Conservation (phyloP, 2,888 invertebrate genomes). For the Argyresthia goedartella region DNA sequence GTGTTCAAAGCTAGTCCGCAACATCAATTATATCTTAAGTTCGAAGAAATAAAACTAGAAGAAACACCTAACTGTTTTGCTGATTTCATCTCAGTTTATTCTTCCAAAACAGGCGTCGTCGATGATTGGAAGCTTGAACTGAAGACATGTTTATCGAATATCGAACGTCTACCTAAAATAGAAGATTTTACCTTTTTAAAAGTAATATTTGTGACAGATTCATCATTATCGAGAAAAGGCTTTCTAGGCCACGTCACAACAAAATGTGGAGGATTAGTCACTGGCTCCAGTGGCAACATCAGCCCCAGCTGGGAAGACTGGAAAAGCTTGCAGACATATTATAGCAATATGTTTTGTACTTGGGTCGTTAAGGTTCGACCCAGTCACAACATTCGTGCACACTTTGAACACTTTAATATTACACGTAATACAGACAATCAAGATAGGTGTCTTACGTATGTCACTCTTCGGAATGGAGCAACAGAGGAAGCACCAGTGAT, state of each 20-base stretch:
- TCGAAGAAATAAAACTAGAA: conserved; percentile 74
- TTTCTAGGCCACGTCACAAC: conserved; percentile 72
- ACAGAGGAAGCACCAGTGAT: conserved; percentile 76
- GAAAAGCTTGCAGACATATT: conserved; percentile 6
- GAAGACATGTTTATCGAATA: conserved; percentile 63
- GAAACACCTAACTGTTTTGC: conserved; percentile 60
- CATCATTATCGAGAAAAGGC: conserved; percentile 73
- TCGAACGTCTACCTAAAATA: conserved; percentile 17
- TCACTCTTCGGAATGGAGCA: conserved; percentile 81
- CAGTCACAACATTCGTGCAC: conserved; percentile 78
- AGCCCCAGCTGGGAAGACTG: conserved; percentile 26
- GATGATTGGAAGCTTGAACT: conserved; percentile 66
- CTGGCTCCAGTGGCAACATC: conserved; percentile 69
- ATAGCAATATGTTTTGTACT: conserved; percentile 62
- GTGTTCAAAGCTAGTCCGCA: conserved; percentile 71
- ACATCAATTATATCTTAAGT: conserved; percentile 71
- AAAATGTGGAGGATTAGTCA: conserved; percentile 80
- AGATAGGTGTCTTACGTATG: conserved; percentile 44
- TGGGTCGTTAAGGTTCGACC: conserved; percentile 82
- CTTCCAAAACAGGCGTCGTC: conserved; percentile 33
- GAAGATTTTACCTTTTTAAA: conserved; percentile 62
- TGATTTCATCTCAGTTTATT: conserved; percentile 75
- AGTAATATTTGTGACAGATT: conserved; percentile 77
- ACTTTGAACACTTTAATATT: conserved; percentile 74
- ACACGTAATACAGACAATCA: conserved; percentile 44